Base-by-base conservation (phyloP, 2,797 vertebrate species). In the Melanotaenia parkinsoni region DNA sequence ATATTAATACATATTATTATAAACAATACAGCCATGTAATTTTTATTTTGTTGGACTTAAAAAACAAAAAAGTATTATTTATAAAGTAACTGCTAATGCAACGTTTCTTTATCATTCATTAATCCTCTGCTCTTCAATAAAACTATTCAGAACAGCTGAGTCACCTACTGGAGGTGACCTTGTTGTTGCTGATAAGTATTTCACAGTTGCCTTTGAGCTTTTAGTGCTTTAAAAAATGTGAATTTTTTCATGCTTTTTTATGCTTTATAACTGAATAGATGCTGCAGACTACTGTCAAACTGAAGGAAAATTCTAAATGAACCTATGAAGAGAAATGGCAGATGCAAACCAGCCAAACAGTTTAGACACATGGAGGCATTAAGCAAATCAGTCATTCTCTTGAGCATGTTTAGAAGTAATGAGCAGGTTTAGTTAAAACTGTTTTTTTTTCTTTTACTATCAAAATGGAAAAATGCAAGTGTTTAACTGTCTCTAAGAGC, bases 161-260 rank as follows among this genome's bases (percentile, higher is more conserved):
- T 33, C 16, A 70, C 35, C 14, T 26, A 32, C 4, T 37, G 45
- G 5, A 33, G 24, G 5, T 11, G 30, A 58, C 43, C 22, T 72
- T 59, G 56, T 18, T 51, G 22, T 9, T 45, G 69, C 30, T 47
- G 43, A 35, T 57, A 22, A 24, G 0, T 1, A 6, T 33, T 58
- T 62, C 43, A 22, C 10, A 24, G n/a, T 67, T 60, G 1, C 20
- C 50, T 51, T 74, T 71, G 12, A 11, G 11, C 59, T 62, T 35
- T 51, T 5, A 76, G 40, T 3, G 28, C 24, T 33, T 37, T 22
- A 53, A 61, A 58, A 4, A 24, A 58, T 28, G 11, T 0, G 28
- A 12, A 9, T 5, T n/a, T 51, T 51, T 22, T 18, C 11, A 58
- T 58, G 10, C 14, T n/a, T 51, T 51, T 22, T 18, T 8, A 58